Conservation (phyloP, 2,888 invertebrate species). For the Cartodere bifasciata region DNA sequence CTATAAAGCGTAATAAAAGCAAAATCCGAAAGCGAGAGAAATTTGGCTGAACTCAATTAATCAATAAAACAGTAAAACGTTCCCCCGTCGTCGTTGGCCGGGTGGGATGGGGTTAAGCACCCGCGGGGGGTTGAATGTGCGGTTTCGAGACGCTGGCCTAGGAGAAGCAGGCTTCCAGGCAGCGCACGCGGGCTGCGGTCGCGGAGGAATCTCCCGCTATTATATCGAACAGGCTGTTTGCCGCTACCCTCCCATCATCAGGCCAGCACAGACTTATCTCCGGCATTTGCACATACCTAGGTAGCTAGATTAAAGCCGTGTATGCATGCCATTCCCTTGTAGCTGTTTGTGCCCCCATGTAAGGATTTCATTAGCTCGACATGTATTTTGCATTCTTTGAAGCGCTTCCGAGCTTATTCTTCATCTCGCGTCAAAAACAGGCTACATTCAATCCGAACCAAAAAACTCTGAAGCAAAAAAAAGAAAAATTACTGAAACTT, state of each 20-base stretch:
- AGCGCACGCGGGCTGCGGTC: conserved; percentile 36
- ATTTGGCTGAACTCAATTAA: conserved; percentile 37
- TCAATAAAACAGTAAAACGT: conserved; percentile 38
- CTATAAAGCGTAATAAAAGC: conserved; percentile 34
- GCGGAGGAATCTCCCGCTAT: conserved; percentile 36
- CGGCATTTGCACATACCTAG: conserved; percentile 9
- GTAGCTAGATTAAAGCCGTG: background rate
- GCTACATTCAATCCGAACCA: too few species aligned
- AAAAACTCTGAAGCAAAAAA: too few species aligned
- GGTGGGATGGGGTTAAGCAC: conserved; percentile 22
- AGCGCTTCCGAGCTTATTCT: background rate
- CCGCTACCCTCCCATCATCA: conserved; percentile 7
- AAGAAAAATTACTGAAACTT: too few species aligned
- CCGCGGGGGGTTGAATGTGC: conserved; percentile 32
- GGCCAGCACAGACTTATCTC: conserved; percentile 9
- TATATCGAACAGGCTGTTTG: conserved; percentile 31
- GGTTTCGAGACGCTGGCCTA: conserved; percentile 37
- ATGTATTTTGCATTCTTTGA: background rate
- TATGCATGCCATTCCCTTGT: conserved; percentile 1
- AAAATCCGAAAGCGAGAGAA: conserved; percentile 32
- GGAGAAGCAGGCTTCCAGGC: conserved; percentile 24
- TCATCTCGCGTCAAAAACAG: too few species aligned
- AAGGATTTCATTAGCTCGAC: conserved; percentile 5
- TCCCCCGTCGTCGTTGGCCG: conserved; percentile 32
- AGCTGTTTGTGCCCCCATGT: background rate